A percentile compares a stretch with the other conserved stretches of the same genome.
These are phyloP conservation scores for Sebastes steindachneri DNA, from an alignment of 2,797 vertebrate genomes.

Conservation along the genomic window DNA sequence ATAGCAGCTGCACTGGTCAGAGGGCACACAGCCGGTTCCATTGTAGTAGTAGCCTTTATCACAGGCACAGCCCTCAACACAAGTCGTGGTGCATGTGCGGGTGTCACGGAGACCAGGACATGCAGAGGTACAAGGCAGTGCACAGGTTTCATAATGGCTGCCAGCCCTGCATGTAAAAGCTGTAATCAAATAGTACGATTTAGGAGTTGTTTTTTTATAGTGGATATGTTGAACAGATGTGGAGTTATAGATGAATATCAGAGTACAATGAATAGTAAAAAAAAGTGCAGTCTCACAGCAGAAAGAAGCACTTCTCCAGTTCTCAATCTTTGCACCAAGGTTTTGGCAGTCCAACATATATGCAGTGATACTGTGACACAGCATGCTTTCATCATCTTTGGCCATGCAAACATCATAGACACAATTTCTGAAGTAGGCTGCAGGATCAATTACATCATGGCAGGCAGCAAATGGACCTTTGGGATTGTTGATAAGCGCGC, in stretches of 20 bases:
- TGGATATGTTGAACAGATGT: neutral
- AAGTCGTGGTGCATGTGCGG: conserved; percentile 25
- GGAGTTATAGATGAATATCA: neutral
- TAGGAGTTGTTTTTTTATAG: neutral
- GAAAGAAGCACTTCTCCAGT: conserved; percentile 78
- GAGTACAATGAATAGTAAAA: neutral
- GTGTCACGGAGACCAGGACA: conserved; percentile 64
- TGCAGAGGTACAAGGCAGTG: conserved; percentile 53
- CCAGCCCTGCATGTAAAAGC: conserved; percentile 70
- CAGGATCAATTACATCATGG: conserved; percentile 63
- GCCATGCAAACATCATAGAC: conserved; percentile 82
- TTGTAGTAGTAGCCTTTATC: conserved; percentile 67
- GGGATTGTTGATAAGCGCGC: conserved; percentile 75
- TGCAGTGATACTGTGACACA: conserved; percentile 67
- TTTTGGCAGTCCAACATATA: conserved; percentile 82
- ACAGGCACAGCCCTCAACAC: conserved; percentile 81
- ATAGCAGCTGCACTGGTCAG: conserved; percentile 78
- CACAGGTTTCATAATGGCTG: conserved; percentile 81
- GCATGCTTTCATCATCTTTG: conserved; percentile 49
- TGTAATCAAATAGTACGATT: conserved; percentile 39
- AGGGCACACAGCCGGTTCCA: conserved; percentile 74
- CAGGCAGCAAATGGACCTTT: conserved; percentile 80
- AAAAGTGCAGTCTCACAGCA: conserved; percentile 78
- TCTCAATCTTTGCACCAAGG: conserved; percentile 38
- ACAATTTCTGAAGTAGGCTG: conserved; percentile 72